Conservation (phyloP, 2,797 vertebrate genomes). For the Dromococcyx pavoninus region DNA sequence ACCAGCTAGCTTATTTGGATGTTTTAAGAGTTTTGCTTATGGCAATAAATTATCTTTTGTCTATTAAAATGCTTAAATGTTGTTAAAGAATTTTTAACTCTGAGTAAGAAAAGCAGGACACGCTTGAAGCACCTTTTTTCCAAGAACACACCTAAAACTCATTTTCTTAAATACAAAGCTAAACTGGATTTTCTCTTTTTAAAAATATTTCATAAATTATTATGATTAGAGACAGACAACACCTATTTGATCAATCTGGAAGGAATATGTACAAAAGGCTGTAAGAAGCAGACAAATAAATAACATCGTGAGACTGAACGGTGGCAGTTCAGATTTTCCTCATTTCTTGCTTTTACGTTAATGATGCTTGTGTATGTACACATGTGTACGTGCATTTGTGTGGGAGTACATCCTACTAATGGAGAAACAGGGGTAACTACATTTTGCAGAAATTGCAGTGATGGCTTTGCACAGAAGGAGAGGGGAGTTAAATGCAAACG, state of each 20-base stretch:
- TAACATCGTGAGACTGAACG: not conserved
- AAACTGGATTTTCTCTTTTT: constrained; percentile 42
- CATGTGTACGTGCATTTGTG: fast-evolving
- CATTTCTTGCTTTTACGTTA: not conserved
- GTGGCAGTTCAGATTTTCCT: not conserved
- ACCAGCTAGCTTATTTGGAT: not conserved
- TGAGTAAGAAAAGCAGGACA: constrained; percentile 63
- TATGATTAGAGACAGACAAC: constrained; percentile 55
- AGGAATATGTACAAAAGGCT: not conserved
- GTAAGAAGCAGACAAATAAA: not conserved
- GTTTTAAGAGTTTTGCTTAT: constrained; percentile 14
- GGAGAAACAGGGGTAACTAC: not conserved
- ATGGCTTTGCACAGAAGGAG: not conserved
- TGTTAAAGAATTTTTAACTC: constrained; percentile 79
- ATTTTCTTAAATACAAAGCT: constrained; percentile 61
- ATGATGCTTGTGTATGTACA: not conserved
- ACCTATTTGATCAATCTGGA: constrained; percentile 18
- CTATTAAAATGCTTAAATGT: constrained; percentile 75
- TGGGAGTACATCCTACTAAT: not conserved
- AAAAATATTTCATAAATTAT: constrained; percentile 34
- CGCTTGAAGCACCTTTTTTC: constrained; percentile 79
- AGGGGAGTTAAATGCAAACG: not conserved
- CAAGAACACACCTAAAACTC: constrained; percentile 70
- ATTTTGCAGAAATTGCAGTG: not conserved
- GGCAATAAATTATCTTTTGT: not conserved